Evolutionary conservation across 2,797 vertebrate species (phyloP).

Genomic region (Gymnothorax javanicus): DNA sequence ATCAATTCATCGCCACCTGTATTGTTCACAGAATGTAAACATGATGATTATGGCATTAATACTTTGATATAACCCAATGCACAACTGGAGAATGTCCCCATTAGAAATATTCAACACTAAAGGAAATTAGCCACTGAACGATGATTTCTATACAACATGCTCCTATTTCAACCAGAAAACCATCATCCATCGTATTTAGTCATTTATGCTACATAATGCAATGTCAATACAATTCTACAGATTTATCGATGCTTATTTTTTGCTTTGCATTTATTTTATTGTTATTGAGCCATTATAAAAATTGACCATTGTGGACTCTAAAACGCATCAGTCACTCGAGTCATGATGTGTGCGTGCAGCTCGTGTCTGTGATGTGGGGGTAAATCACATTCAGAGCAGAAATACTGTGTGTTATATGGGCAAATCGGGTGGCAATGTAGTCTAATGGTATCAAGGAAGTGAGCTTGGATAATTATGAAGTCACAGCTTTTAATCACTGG

Average conservation of each 20-base stretch:
- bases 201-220: not conserved
- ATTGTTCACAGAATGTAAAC: no score
- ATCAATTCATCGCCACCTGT: no score
- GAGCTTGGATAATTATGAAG: not conserved
- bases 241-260: not conserved
- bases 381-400: not conserved
- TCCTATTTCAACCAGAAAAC: not conserved
- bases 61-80: not conserved
- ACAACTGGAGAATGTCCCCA: not conserved
- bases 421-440: not conserved
- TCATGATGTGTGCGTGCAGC: no score
- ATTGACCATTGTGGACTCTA: not conserved
- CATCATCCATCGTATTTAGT: not conserved
- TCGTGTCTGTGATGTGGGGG: no score
- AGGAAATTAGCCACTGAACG: not conserved
- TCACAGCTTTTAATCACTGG: not conserved
- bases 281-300: not conserved
- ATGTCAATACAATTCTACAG: not conserved
- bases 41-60: no score
- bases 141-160: not conserved
- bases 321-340: no score
- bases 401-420: not conserved
- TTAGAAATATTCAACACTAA: not conserved
- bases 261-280: not conserved
- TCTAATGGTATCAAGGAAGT: not conserved